A percentile compares a stretch with the other conserved stretches of the same genome.
Evolutionary conservation across 2,888 invertebrate species (phyloP).

Genomic region (Pheosia gnoma): DNA sequence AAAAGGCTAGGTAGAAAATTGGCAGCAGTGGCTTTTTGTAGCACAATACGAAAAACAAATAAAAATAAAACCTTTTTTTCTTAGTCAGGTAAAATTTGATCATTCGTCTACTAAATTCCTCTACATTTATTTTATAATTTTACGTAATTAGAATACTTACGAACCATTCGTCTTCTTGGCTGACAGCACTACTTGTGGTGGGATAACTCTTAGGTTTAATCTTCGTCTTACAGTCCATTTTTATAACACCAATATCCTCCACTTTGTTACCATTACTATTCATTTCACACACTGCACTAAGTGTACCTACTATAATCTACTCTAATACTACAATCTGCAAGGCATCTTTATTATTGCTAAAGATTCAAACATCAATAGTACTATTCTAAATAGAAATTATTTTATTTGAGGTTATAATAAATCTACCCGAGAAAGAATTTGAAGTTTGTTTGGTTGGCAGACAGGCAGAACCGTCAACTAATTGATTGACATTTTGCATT

Average conservation of each 20-base stretch:
- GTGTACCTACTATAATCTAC: slow-evolving; percentile 10
- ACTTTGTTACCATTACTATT: slow-evolving; percentile 32
- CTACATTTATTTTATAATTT: background rate
- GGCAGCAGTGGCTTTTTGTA: too few species aligned
- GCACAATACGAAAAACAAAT: too few species aligned
- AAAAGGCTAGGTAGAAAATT: too few species aligned
- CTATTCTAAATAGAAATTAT: background rate
- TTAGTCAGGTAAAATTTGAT: background rate
- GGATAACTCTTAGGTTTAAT: slow-evolving; percentile 47
- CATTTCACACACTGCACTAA: slow-evolving; percentile 16
- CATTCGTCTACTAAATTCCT: background rate
- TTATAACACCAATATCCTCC: slow-evolving; percentile 46
- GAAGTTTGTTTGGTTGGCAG: slow-evolving; percentile 11
- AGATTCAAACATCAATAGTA: background rate
- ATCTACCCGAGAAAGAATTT: slow-evolving; percentile 11
- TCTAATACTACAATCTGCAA: slow-evolving; percentile 5
- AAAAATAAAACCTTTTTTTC: background rate
- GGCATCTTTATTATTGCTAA: background rate
- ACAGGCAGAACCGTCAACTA: background rate
- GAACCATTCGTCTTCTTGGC: slow-evolving; percentile 73
- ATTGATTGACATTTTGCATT: too few species aligned
- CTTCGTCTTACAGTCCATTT: slow-evolving; percentile 64
- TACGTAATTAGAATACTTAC: slow-evolving; percentile 17
- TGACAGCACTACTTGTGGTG: slow-evolving; percentile 60
- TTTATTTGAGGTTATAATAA: slow-evolving; percentile 32